Base-by-base conservation (phyloP, 2,888 invertebrate genomes). In the Sphaerophoria taeniata region DNA sequence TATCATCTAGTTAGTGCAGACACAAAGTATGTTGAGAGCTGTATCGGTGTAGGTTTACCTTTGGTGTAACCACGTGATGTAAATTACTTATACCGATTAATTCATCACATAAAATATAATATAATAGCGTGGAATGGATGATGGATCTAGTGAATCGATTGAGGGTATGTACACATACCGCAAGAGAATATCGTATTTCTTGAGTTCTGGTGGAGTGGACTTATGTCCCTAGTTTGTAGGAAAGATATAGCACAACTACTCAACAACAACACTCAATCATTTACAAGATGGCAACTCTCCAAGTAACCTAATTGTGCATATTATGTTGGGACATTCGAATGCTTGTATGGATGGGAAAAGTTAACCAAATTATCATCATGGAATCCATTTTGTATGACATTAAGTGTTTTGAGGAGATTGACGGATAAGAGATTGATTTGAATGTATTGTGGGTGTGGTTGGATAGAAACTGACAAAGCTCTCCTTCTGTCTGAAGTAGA, bases 51-150 rank as follows among this genome's bases (percentile, higher is more conserved):
- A 16, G 36, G 24, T 58, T 39, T 67, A 58, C 69, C 61, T 61
- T 34, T 16, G 16, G 4, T 39, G 34, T 34, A 72, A 63, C 69
- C 69, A 51, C 60, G 60, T 61, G 60, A 69, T 67, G 69, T 77
- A 60, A 76, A 82, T 77, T 72, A 72, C 73, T 83, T 69, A 63
- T 69, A 51, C 43, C 47, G 47, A 77, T 77, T 72, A 77, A 73
- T 69, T 56, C 45, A 72, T 73, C 69, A 77, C 58, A 43, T 60
- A 60, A 60, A 39, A 60, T 58, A 58, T 39, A 11, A 58, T 14
- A 9, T 33, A 14, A 36, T 14, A 58, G 14, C 11, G 16, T 36
- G 58, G 16, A 58, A 39, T 36, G 36, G 36, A 0, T 39, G 58
- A 58, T 36, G 58, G 24, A 16, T 58, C 36, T 39, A 16, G 3